Conservation (phyloP, 1,140 invertebrate genomes). For the Pogonus chalceus region DNA sequence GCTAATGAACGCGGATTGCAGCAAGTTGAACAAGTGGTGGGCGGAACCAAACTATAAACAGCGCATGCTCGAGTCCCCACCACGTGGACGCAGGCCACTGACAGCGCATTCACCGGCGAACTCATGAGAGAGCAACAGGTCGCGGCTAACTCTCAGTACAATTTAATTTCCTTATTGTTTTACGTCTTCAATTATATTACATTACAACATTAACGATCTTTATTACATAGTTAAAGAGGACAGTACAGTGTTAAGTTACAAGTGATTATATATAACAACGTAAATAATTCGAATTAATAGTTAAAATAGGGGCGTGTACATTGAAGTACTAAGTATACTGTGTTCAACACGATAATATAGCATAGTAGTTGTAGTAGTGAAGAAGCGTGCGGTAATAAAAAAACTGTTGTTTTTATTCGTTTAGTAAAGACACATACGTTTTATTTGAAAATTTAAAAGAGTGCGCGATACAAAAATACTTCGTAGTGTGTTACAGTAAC, state of each 20-base stretch:
- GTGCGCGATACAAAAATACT: neutral
- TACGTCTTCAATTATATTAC: neutral
- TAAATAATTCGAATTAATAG: too few relatives aligned
- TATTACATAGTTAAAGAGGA: too few relatives aligned
- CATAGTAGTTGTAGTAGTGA: too few relatives aligned
- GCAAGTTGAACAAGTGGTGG: neutral
- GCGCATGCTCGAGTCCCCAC: neutral
- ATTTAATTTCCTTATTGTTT: constrained; percentile 4
- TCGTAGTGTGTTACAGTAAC: neutral
- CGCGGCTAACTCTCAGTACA: neutral
- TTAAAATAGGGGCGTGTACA: neutral
- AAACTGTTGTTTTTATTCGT: too few relatives aligned
- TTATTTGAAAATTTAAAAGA: neutral
- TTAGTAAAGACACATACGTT: constrained; percentile 1
- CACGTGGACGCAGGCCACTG: neutral
- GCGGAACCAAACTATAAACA: too few relatives aligned
- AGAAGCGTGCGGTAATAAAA: too few relatives aligned
- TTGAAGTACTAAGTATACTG: too few relatives aligned
- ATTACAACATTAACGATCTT: neutral
- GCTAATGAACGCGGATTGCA: neutral
- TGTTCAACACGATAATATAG: too few relatives aligned
- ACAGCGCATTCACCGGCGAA: constrained; percentile 1
- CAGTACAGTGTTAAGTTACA: neutral
- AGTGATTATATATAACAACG: neutral
- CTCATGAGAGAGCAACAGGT: neutral